Conservation (phyloP, 1,140 invertebrate species). For the Macrostomum lignano region DNA sequence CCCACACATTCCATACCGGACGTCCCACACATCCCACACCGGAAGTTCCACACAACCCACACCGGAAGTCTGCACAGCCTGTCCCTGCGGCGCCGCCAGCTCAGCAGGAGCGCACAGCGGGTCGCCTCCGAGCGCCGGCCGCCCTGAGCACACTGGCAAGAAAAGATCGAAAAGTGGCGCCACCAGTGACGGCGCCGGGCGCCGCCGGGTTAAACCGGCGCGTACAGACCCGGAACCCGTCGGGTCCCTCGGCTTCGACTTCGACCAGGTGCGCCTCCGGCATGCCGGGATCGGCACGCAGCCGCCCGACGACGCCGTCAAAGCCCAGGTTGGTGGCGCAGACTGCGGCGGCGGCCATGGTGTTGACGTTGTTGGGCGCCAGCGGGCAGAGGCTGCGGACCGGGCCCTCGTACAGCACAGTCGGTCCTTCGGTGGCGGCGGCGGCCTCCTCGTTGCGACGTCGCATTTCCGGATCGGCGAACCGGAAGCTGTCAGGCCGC, state of each 20-base stretch:
- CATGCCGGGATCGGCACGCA: conserved; percentile 33
- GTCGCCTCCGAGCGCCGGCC: too few species aligned
- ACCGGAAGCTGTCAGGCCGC: conserved; percentile 33
- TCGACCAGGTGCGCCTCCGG: conserved; percentile 34
- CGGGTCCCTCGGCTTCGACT: conserved; percentile 31
- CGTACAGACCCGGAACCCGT: conserved; percentile 30
- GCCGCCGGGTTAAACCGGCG: conserved; percentile 33
- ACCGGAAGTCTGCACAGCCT: too few species aligned
- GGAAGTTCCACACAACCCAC: too few species aligned
- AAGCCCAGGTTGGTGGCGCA: conserved; percentile 36
- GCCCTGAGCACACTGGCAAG: conserved; percentile 28
- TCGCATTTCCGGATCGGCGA: conserved; percentile 15
- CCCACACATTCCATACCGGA: too few species aligned
- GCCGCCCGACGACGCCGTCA: conserved; percentile 30
- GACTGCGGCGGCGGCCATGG: conserved; percentile 34
- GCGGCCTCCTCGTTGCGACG: not conserved
- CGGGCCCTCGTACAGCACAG: conserved; percentile 21
- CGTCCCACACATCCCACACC: too few species aligned
- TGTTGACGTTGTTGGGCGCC: conserved; percentile 38
- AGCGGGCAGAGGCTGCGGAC: conserved; percentile 32
- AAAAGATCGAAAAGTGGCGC: conserved; percentile 33
- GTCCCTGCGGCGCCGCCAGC: too few species aligned
- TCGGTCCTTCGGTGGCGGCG: not conserved
- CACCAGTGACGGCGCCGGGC: conserved; percentile 32
- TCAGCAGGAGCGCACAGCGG: too few species aligned